Percentiles rank a stretch among this genome's conserved stretches.
Conservation (phyloP, 1,140 invertebrate species). For the Temnothorax curvispinosus region DNA sequence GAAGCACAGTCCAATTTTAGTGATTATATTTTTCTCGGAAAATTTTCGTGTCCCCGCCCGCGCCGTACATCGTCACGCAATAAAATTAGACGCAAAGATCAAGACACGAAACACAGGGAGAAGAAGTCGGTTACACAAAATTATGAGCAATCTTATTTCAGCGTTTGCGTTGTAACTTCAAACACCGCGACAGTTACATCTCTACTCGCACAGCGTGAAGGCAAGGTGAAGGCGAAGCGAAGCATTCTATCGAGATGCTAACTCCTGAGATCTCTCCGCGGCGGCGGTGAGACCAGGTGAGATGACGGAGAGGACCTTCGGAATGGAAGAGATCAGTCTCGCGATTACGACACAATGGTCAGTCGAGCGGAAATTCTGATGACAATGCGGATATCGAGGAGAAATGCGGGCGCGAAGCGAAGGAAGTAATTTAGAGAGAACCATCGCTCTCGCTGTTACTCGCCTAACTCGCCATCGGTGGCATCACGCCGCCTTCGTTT, state of each 20-base stretch:
- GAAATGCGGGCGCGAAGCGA: neutral
- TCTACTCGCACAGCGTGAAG: neutral
- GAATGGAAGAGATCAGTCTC: slow-evolving; percentile 10
- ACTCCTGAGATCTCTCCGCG: neutral
- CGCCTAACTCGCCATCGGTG: slow-evolving; percentile 15
- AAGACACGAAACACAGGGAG: neutral
- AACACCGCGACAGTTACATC: neutral
- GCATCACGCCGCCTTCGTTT: slow-evolving; percentile 40
- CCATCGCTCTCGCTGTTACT: neutral
- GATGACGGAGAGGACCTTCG: neutral
- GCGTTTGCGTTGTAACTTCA: too few relatives aligned
- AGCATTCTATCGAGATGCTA: neutral
- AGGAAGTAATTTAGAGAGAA: slow-evolving; percentile 14
- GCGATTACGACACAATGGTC: slow-evolving; percentile 26
- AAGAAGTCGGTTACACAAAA: neutral
- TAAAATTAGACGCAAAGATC: neutral
- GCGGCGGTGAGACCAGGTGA: neutral
- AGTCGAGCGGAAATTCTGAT: slow-evolving; percentile 18
- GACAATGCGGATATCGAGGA: slow-evolving; percentile 14
- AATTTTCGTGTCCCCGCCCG: neutral
- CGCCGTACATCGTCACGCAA: slow-evolving; percentile 17
- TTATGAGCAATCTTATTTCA: neutral
- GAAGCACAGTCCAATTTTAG: neutral
- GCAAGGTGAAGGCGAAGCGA: slow-evolving; percentile 29
- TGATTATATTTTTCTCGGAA: slow-evolving; percentile 27